Evolutionary conservation across 1,140 invertebrate genomes (phyloP).

Genomic region (Anadara kagoshimensis): DNA sequence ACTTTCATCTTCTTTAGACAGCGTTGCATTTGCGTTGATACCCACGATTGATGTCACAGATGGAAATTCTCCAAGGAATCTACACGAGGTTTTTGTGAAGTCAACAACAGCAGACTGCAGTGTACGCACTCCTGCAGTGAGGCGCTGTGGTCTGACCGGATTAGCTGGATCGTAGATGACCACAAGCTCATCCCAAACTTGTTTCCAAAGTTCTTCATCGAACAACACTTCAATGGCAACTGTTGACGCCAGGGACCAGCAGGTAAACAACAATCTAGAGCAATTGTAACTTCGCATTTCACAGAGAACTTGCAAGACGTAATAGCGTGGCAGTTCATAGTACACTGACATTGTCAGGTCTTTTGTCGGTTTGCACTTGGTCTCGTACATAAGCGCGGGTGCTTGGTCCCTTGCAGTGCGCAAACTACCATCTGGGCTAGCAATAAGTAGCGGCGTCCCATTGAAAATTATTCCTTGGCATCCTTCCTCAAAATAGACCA

Average conservation of each 20-base stretch:
- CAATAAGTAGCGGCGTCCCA: background rate
- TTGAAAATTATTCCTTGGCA: no score
- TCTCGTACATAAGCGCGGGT: background rate
- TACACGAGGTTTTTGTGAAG: background rate
- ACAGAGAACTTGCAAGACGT: background rate
- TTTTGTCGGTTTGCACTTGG: background rate
- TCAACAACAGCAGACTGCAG: background rate
- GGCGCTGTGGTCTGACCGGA: background rate
- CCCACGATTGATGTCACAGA: background rate
- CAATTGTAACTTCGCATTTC: conserved; percentile 2
- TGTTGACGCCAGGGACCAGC: background rate
- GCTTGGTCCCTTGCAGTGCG: background rate
- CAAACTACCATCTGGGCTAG: background rate
- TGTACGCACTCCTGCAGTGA: background rate
- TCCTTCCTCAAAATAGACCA: no score
- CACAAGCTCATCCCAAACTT: background rate
- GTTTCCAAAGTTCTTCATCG: background rate
- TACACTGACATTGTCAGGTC: background rate
- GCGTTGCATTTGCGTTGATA: background rate
- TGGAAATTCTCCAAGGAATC: background rate
- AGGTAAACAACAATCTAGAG: background rate
- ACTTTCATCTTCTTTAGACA: background rate
- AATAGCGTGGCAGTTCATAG: background rate
- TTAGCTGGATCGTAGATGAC: background rate
- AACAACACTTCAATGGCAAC: background rate